Conservation (phyloP, 2,113 vertebrate species). For the Macquaria ambigua region DNA sequence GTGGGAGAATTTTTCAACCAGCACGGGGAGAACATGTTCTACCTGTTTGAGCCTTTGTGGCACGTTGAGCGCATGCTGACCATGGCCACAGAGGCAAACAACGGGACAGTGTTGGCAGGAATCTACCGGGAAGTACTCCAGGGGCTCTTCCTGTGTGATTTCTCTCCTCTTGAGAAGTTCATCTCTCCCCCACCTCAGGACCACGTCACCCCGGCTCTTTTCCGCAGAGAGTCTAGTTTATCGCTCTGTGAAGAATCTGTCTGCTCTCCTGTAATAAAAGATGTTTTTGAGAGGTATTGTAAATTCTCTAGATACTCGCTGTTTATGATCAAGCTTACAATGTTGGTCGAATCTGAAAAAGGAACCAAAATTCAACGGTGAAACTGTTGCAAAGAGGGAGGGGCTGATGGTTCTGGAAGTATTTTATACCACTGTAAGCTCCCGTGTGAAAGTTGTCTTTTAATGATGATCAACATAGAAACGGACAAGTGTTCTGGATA, state of each 20-base stretch:
- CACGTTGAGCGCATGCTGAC: slow-evolving; percentile 91
- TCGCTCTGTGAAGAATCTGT: slow-evolving; percentile 93
- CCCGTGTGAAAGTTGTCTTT: background rate
- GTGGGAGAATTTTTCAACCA: slow-evolving; percentile 98
- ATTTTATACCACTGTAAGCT: background rate
- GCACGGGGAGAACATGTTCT: slow-evolving; percentile 93
- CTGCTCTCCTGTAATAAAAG: slow-evolving; percentile 89
- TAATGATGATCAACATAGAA: too few species aligned
- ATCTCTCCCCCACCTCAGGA: slow-evolving; percentile 88
- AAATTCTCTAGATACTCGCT: background rate
- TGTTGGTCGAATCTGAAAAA: slow-evolving; percentile 9
- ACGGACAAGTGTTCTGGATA: too few species aligned
- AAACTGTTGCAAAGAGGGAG: background rate
- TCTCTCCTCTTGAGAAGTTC: slow-evolving; percentile 92
- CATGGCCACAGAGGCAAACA: slow-evolving; percentile 83
- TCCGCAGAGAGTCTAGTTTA: slow-evolving; percentile 92
- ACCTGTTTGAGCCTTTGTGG: slow-evolving; percentile 97
- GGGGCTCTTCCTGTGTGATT: slow-evolving; percentile 92
- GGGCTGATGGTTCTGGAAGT: background rate
- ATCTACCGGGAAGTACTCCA: slow-evolving; percentile 93
- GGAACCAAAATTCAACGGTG: background rate
- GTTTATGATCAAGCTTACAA: background rate
- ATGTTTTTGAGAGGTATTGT: slow-evolving; percentile 89
- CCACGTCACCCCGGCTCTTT: slow-evolving; percentile 90
- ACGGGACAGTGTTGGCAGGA: slow-evolving; percentile 83